phyloP scores from a whole-genome alignment of 37 sponge, comb jelly and placozoan species.

The Geodia barretti region DNA sequence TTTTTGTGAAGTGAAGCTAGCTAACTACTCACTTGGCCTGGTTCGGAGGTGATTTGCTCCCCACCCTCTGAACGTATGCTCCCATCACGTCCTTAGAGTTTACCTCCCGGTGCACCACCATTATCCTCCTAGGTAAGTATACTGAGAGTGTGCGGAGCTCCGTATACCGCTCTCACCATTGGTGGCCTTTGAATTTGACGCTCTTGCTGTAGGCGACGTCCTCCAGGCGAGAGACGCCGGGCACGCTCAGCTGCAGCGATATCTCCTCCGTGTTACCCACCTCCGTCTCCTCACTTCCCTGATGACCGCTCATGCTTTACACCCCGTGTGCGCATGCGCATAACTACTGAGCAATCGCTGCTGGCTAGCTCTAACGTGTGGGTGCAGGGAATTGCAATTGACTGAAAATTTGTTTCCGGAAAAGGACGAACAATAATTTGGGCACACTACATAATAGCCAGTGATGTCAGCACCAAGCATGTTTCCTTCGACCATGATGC shows the following conservation, averaged over 20 bases:
- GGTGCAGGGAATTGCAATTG: too few species aligned
- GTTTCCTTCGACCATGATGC: constrained; percentile 23
- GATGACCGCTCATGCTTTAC: too few species aligned
- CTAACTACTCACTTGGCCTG: background rate
- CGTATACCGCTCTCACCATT: background rate
- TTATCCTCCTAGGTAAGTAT: constrained; percentile 10
- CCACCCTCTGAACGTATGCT: constrained; percentile 18
- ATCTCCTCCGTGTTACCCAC: background rate
- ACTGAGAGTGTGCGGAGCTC: too few species aligned
- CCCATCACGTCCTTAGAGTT: constrained; percentile 15
- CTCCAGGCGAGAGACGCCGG: background rate
- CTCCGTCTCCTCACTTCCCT: too few species aligned
- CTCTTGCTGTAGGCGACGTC: background rate
- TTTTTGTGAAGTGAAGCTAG: too few species aligned
- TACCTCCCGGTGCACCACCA: constrained; percentile 22
- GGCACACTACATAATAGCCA: too few species aligned
- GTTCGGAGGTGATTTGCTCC: background rate
- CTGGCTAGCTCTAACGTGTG: too few species aligned
- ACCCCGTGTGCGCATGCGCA: too few species aligned
- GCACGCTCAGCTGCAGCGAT: background rate
- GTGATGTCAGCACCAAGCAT: constrained; percentile 26
- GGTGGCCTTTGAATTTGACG: background rate
- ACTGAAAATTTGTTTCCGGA: too few species aligned
- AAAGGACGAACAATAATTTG: too few species aligned
- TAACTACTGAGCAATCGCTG: too few species aligned